These are phyloP conservation scores for Syrphus vitripennis DNA, from an alignment of 2,888 invertebrate genomes.

Conservation along the genomic window DNA sequence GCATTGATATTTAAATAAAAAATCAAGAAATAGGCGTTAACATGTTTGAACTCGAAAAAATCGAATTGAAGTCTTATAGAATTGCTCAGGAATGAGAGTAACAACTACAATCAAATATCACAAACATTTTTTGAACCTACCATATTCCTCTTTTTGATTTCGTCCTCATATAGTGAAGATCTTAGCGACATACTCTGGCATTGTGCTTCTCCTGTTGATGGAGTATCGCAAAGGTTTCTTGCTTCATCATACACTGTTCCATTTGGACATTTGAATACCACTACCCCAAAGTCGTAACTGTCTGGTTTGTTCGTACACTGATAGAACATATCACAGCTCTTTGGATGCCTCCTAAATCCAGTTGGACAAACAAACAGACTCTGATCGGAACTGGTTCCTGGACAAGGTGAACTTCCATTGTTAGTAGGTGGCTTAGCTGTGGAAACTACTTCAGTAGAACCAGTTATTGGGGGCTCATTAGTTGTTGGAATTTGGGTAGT, in stretches of 20 bases:
- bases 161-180: slow-evolving; percentile 73
- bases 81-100: too few relatives aligned
- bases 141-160: slow-evolving; percentile 75
- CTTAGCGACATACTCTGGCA: slow-evolving; percentile 71
- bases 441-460: slow-evolving; percentile 11
- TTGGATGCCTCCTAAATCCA: slow-evolving; percentile 91
- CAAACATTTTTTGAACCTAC: too few relatives aligned
- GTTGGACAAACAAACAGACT: slow-evolving; percentile 89
- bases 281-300: slow-evolving; percentile 87
- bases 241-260: slow-evolving; percentile 89
- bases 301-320: slow-evolving; percentile 88
- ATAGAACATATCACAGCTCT: slow-evolving; percentile 91
- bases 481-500: slow-evolving; percentile 37
- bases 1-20: too few relatives aligned
- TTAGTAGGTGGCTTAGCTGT: slow-evolving; percentile 41
- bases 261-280: slow-evolving; percentile 89
- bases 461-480: slow-evolving; percentile 44
- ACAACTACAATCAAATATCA: too few relatives aligned
- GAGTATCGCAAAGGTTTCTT: slow-evolving; percentile 87
- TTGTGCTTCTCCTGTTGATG: slow-evolving; percentile 81
- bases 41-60: too few relatives aligned
- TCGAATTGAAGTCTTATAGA: too few relatives aligned
- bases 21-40: too few relatives aligned
- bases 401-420: slow-evolving; percentile 75
- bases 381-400: slow-evolving; percentile 83